phyloP scores from a whole-genome alignment of 2,888 invertebrate species.

The Pilophorus perplexus region DNA sequence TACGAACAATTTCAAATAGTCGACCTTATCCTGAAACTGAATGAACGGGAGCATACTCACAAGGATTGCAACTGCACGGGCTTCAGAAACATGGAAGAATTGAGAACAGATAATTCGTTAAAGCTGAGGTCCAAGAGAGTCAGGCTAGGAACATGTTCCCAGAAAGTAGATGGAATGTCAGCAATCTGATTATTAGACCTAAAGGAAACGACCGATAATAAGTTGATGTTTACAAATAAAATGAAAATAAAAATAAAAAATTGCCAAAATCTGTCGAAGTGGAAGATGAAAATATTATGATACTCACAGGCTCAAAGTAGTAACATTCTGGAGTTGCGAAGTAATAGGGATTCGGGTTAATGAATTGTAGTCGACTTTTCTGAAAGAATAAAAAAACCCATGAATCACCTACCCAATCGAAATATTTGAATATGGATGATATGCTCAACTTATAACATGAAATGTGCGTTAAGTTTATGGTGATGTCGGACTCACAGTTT shows the following conservation, averaged over 20 bases:
- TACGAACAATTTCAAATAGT: no score
- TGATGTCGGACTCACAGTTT: slow-evolving; percentile 15
- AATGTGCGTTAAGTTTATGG: no score
- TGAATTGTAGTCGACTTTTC: slow-evolving; percentile 35
- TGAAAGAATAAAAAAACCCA: slow-evolving; percentile 14
- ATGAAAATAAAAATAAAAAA: slow-evolving; percentile 18
- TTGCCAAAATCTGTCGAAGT: background rate
- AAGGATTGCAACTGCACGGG: slow-evolving; percentile 67
- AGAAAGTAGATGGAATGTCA: slow-evolving; percentile 54
- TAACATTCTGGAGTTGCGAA: background rate
- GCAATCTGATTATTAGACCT: slow-evolving; percentile 58
- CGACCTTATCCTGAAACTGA: no score
- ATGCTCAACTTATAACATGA: no score
- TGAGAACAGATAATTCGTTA: slow-evolving; percentile 61
- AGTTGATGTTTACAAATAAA: no score
- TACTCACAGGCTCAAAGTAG: slow-evolving; percentile 31
- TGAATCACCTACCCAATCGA: background rate
- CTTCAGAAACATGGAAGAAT: slow-evolving; percentile 62
- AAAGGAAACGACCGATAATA: slow-evolving; percentile 47
- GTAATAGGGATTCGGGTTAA: slow-evolving; percentile 10
- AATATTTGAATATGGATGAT: background rate
- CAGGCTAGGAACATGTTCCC: slow-evolving; percentile 58
- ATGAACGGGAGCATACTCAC: slow-evolving; percentile 58
- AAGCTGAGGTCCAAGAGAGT: slow-evolving; percentile 63
- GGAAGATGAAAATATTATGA: background rate